phyloP scores from a whole-genome alignment of 2,113 vertebrate genomes.

The Bolborhynchus lineola region DNA sequence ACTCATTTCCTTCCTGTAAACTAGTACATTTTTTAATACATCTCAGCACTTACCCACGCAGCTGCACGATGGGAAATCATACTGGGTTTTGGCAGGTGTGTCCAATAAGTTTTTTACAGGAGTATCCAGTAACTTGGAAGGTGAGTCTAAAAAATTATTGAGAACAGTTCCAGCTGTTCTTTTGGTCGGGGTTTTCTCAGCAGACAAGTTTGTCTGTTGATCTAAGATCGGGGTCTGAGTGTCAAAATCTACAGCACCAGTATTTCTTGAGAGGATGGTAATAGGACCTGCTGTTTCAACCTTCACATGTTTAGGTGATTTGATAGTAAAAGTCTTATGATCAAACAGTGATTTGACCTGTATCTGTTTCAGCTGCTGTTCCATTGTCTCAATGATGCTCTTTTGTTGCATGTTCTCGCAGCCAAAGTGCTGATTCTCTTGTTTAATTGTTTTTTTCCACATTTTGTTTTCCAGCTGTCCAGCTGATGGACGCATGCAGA shows the following conservation, averaged over 20 bases:
- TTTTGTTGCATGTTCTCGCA: conserved; percentile 76
- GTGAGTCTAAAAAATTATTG: conserved; percentile 91
- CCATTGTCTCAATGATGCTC: conserved; percentile 94
- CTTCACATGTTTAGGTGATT: conserved; percentile 87
- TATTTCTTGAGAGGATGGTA: conserved; percentile 83
- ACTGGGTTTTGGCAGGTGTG: conserved; percentile 94
- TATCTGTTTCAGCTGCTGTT: conserved; percentile 90
- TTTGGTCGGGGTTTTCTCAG: conserved; percentile 86
- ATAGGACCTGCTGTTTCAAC: conserved; percentile 88
- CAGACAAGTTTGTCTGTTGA: conserved; percentile 61
- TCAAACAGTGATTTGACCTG: conserved; percentile 89
- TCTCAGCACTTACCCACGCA: conserved; percentile 89
- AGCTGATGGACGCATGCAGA: conserved; percentile 62
- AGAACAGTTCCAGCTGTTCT: conserved; percentile 87
- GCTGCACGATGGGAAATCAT: conserved; percentile 94
- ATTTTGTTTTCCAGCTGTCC: conserved; percentile 70
- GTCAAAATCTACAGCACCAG: conserved; percentile 72
- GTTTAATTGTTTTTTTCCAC: conserved; percentile 80
- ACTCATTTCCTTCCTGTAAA: conserved; percentile 44
- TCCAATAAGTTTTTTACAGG: conserved; percentile 89
- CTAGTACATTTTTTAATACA: background rate
- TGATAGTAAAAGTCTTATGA: conserved; percentile 83
- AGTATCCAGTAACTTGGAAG: conserved; percentile 84
- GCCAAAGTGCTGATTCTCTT: conserved; percentile 78
- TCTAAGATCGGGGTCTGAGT: conserved; percentile 60